phyloP scores from a whole-genome alignment of 2,113 vertebrate genomes.

The Tachuris rubrigastra region DNA sequence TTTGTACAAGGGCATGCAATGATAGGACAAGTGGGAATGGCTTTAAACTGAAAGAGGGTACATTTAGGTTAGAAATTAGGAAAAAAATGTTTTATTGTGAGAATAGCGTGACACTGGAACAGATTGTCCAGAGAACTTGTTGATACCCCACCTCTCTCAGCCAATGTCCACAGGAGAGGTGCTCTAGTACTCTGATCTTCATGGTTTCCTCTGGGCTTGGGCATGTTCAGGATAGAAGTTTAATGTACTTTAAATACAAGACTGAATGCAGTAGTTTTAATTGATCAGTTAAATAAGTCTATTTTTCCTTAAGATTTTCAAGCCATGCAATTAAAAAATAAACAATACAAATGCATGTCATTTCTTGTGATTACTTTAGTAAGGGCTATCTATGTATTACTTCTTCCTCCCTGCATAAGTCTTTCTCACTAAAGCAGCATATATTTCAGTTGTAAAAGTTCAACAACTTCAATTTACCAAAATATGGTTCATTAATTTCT shows the following conservation, averaged over 20 bases:
- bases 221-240: neutral
- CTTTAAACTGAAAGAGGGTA: neutral
- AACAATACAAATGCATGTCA: neutral
- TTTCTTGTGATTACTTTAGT: conserved; percentile 30
- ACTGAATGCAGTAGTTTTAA: neutral
- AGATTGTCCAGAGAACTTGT: neutral
- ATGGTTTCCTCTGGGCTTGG: neutral
- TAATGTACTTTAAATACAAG: neutral
- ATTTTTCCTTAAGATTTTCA: neutral
- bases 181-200: neutral
- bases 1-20: neutral
- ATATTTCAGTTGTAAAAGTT: conserved; percentile 26
- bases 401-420: neutral
- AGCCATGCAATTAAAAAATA: conserved; percentile 17
- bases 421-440: neutral
- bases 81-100: neutral
- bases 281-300: neutral
- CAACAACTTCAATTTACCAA: conserved; percentile 38
- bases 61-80: neutral
- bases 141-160: neutral
- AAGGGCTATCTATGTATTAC: neutral
- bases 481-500: conserved; percentile 64
- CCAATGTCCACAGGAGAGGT: neutral
- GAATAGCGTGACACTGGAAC: neutral
- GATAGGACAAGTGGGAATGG: neutral